Evolutionary conservation across 2,797 vertebrate genomes (phyloP).

Genomic region (Chelidonichthys spinosus): DNA sequence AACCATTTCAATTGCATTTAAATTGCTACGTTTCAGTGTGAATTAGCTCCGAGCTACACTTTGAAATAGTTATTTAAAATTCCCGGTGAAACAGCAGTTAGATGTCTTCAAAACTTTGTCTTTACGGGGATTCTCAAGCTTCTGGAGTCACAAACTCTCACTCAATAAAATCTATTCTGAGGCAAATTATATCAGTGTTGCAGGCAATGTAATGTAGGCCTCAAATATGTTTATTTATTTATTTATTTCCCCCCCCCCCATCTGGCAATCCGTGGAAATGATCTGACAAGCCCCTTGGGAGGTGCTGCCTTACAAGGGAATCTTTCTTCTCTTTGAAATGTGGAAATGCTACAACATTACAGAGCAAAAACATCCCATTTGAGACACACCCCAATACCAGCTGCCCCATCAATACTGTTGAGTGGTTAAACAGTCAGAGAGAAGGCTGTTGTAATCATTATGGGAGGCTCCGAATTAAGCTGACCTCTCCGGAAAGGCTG

Average conservation of each 20-base stretch:
- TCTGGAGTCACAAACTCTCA: too few relatives aligned
- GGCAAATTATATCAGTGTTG: too few relatives aligned
- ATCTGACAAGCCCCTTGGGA: neutral
- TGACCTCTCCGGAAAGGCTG: slow-evolving; percentile 62
- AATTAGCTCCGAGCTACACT: neutral
- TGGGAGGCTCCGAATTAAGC: slow-evolving; percentile 40
- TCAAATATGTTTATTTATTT: neutral
- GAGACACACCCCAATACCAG: slow-evolving; percentile 54
- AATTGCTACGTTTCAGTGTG: neutral
- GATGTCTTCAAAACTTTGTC: neutral
- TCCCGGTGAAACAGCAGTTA: neutral
- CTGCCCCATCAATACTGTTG: slow-evolving; percentile 37
- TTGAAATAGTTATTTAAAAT: neutral
- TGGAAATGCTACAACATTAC: neutral
- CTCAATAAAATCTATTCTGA: too few relatives aligned
- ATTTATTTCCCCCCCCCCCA: neutral
- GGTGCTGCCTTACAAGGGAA: neutral
- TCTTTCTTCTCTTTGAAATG: neutral
- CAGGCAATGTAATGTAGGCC: too few relatives aligned
- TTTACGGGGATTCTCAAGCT: neutral
- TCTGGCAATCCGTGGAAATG: neutral
- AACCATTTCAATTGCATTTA: neutral
- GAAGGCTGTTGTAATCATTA: slow-evolving; percentile 44
- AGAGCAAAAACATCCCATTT: neutral
- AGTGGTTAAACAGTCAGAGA: slow-evolving; percentile 29